phyloP scores from a whole-genome alignment of 2,888 invertebrate species.

The Thelaira solivaga region DNA sequence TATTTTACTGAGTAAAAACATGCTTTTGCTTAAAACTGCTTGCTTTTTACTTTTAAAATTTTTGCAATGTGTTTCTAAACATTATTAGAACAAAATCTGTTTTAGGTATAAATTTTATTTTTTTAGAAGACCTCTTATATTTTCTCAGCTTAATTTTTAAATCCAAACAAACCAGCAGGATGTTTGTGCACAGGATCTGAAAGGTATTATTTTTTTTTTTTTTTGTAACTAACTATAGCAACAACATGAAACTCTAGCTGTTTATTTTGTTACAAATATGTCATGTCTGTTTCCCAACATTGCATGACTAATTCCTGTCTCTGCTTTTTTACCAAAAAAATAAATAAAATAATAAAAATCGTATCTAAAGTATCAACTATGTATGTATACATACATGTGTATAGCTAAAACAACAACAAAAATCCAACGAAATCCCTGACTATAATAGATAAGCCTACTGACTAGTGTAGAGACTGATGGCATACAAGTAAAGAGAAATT shows the following conservation, averaged over 20 bases:
- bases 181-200: background rate
- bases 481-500: constrained; percentile 57
- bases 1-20: no score
- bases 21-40: no score
- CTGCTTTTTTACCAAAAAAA: background rate
- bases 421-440: constrained; percentile 57
- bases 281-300: constrained; percentile 28
- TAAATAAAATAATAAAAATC: constrained; percentile 31
- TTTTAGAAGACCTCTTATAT: constrained; percentile 23
- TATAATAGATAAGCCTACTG: constrained; percentile 58
- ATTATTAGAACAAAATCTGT: background rate
- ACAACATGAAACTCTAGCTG: constrained; percentile 12
- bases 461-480: constrained; percentile 14
- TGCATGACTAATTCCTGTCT: constrained; percentile 53
- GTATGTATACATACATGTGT: constrained; percentile 46
- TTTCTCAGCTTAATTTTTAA: background rate
- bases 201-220: background rate
- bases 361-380: no score
- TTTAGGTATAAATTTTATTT: background rate
- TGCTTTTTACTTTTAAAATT: no score
- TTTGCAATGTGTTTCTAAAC: no score
- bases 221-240: background rate
- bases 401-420: constrained; percentile 20
- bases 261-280: constrained; percentile 35
- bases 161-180: constrained; percentile 17